phyloP scores from a whole-genome alignment of 1,140 invertebrate species.

The Monochamus saltuarius region DNA sequence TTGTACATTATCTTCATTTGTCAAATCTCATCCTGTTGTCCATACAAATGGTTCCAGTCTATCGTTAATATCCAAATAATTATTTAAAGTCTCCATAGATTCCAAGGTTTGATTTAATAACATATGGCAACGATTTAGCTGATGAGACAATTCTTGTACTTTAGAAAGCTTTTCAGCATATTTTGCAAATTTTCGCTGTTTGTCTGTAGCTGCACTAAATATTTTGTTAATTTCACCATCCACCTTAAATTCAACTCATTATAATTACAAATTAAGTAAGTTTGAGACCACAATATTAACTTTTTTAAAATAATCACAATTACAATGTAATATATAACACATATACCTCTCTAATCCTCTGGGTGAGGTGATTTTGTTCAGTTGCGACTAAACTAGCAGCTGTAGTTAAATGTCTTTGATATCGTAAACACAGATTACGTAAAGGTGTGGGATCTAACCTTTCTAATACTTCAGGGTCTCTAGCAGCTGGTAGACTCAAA shows the following conservation, averaged over 20 bases:
- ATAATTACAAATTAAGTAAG: background rate
- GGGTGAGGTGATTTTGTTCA: conserved; percentile 71
- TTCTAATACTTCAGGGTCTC: conserved; percentile 86
- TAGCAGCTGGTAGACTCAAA: conserved; percentile 78
- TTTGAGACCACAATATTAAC: conserved; percentile 4
- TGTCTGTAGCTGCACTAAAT: conserved; percentile 69
- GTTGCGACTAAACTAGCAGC: conserved; percentile 70
- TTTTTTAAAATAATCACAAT: conserved; percentile 7
- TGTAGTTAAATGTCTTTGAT: conserved; percentile 74
- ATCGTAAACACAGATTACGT: conserved; percentile 64
- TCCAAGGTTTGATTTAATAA: conserved; percentile 83
- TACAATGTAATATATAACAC: conserved; percentile 5
- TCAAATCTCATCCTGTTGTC: conserved; percentile 68
- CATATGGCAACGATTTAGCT: conserved; percentile 78
- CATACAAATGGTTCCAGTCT: conserved; percentile 87
- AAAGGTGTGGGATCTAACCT: conserved; percentile 67
- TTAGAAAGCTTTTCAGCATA: conserved; percentile 82
- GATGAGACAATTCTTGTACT: conserved; percentile 74
- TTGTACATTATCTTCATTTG: background rate
- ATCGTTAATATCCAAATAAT: conserved; percentile 78
- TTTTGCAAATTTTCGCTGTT: conserved; percentile 79
- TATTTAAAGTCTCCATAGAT: conserved; percentile 82
- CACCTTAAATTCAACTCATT: conserved; percentile 56
- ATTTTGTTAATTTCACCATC: conserved; percentile 73
- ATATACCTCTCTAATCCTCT: conserved; percentile 73